Evolutionary conservation across 1,140 invertebrate genomes (phyloP), one percentile per base, ranked within the genome.

Genomic region (Scaptomyza montana): DNA sequence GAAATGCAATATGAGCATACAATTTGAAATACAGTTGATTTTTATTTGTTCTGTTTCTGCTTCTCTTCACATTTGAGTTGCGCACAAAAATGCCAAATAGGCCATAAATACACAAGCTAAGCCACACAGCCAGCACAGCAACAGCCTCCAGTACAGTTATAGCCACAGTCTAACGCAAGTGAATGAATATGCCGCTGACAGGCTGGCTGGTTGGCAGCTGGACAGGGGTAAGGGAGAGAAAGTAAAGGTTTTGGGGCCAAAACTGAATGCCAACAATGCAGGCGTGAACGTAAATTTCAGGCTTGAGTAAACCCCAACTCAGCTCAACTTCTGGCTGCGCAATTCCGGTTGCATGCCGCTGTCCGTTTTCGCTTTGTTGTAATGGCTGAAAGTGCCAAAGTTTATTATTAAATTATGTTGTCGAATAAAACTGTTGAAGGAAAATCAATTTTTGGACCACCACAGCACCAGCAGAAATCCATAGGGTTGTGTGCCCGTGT

Each of bases 321-420:
- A 7, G 21, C 21, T 25, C 21, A 66, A 65, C 67, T 65, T 51
- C 57, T 65, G 41, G 57, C 54, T 49, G 49, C 51, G 59, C 61
- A 65, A 47, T 66, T 57, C 50, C 51, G 57, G 56, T 55, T 59
- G 69, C 63, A 50, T 60, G 51, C 39, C 49, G 62, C 25, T 57
- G 54, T 45, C 12, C 54, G 39, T 16, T 16, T 54, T 45, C 7
- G 33, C 33, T 36, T 36, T 8, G 33, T 63, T 59, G 66, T 75
- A 74, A 75, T 80, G 78, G 82, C 78, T 73, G 82, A 86, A 87
- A 86, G 82, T 86, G 82, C 82, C 82, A 87, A 87, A 86, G 82
- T 86, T 86, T 86, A 86, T 87, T 86, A 86, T 86, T 87, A 87
- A 86, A 87, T 86, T 78, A 82, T 87, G 82, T 78, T 87, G 78